Percentiles rank a stretch among this genome's conserved stretches.
Evolutionary conservation across 2,797 vertebrate genomes (phyloP).

Genomic region (Falco peregrinus): DNA sequence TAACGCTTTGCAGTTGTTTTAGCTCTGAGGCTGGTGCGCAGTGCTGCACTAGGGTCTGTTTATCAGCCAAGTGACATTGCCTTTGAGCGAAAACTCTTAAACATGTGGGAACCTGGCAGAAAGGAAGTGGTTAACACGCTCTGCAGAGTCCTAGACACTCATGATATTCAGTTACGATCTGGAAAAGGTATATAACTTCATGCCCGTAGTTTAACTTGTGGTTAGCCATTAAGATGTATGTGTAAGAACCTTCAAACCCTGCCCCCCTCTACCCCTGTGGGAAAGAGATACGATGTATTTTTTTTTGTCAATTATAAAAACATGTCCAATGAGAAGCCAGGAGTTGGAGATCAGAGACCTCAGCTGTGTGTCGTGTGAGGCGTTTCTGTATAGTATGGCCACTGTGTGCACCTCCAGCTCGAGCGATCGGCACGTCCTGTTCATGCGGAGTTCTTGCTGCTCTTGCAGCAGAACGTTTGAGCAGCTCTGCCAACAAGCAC

Average conservation of each 20-base stretch:
- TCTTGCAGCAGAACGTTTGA: neutral
- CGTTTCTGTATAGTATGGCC: neutral
- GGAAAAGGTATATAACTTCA: neutral
- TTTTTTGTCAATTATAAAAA: neutral
- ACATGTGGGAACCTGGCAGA: neutral
- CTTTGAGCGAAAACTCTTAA: neutral
- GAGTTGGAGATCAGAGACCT: neutral
- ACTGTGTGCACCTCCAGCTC: neutral
- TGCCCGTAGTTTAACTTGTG: fast-evolving
- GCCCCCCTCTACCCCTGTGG: neutral
- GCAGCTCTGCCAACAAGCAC: neutral
- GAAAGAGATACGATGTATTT: neutral
- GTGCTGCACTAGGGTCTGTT: neutral
- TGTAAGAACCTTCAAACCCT: neutral
- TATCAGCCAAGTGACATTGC: neutral
- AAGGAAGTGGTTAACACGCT: neutral
- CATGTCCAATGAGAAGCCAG: neutral
- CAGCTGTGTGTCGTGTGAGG: neutral
- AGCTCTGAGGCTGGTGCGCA: neutral
- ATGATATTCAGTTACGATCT: neutral
- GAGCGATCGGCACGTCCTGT: neutral
- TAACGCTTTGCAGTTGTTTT: neutral
- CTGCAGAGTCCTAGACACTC: neutral
- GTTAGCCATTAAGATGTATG: neutral
- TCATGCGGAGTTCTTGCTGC: neutral